Conservation (phyloP, 2,888 invertebrate genomes). For the Cephalotes varians region DNA sequence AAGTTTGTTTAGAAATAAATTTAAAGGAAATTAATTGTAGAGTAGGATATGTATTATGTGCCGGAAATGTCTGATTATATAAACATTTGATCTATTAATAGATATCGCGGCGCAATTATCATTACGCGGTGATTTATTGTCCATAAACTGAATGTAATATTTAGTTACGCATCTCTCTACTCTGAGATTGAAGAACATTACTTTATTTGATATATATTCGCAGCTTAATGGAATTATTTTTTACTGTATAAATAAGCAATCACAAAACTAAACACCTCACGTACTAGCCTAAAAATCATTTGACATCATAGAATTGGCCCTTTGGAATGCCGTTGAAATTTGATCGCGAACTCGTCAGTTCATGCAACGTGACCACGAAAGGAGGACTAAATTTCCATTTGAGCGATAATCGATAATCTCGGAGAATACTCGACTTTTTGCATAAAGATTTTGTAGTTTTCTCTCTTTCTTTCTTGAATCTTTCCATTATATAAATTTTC, state of each 20-base stretch:
- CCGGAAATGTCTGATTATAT: slow-evolving; percentile 28
- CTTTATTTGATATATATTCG: slow-evolving; percentile 2
- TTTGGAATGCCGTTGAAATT: slow-evolving; percentile 78
- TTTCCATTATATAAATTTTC: slow-evolving; percentile 22
- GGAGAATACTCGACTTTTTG: slow-evolving; percentile 54
- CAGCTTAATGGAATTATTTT: slow-evolving; percentile 7
- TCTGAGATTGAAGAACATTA: not conserved
- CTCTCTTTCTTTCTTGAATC: not conserved
- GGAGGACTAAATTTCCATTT: slow-evolving; percentile 75
- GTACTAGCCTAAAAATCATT: slow-evolving; percentile 44
- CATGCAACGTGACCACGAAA: slow-evolving; percentile 72
- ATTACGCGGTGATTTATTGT: slow-evolving; percentile 56
- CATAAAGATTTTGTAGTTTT: slow-evolving; percentile 33
- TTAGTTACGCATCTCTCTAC: not conserved
- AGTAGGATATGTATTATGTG: not conserved
- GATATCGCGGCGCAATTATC: slow-evolving; percentile 53
- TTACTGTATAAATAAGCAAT: slow-evolving; percentile 4
- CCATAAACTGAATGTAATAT: slow-evolving; percentile 14
- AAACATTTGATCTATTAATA: slow-evolving; percentile 54
- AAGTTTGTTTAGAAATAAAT: not conserved
- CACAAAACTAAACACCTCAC: not conserved
- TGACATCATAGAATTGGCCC: slow-evolving; percentile 55
- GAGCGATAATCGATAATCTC: slow-evolving; percentile 76
- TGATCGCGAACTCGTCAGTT: slow-evolving; percentile 77
- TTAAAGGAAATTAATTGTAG: slow-evolving; percentile 1